A percentile compares a stretch with the other conserved stretches of the same genome.
Conservation (phyloP, 2,888 invertebrate species). For the Leucophenga montana region DNA sequence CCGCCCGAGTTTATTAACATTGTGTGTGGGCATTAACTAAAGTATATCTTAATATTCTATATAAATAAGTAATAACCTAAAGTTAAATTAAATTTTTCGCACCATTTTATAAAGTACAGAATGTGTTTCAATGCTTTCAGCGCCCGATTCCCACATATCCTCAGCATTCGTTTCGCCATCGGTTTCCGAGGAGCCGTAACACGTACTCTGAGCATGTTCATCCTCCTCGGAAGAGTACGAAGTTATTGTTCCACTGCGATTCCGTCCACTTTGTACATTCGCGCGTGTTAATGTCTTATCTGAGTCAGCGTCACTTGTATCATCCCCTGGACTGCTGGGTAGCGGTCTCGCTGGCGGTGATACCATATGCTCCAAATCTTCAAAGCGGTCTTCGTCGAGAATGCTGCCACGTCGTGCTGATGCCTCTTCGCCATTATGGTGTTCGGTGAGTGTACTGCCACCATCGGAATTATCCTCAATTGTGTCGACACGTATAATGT, state of each 20-base stretch:
- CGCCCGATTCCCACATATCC: conserved; percentile 89
- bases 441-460: conserved; percentile 47
- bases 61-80: conserved; percentile 8
- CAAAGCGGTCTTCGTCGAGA: conserved; percentile 58
- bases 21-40: not conserved
- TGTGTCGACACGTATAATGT: conserved; percentile 68
- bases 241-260: conserved; percentile 53
- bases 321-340: conserved; percentile 44
- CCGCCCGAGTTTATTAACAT: not conserved
- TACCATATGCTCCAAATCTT: conserved; percentile 66
- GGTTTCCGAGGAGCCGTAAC: conserved; percentile 74
- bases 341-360: conserved; percentile 46
- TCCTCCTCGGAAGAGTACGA: conserved; percentile 76
- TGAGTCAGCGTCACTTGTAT: conserved; percentile 64
- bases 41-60: not conserved
- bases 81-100: conserved; percentile 72
- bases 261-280: conserved; percentile 44
- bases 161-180: conserved; percentile 84
- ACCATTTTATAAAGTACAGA: conserved; percentile 88
- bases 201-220: conserved; percentile 79
- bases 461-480: conserved; percentile 69
- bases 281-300: conserved; percentile 65
- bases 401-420: conserved; percentile 39
- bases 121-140: conserved; percentile 89
- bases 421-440: conserved; percentile 43